A percentile compares a stretch with the other conserved stretches of the same genome.
These are phyloP conservation scores for Ferdinandea cuprea DNA, from an alignment of 2,888 invertebrate genomes.

Conservation along the genomic window DNA sequence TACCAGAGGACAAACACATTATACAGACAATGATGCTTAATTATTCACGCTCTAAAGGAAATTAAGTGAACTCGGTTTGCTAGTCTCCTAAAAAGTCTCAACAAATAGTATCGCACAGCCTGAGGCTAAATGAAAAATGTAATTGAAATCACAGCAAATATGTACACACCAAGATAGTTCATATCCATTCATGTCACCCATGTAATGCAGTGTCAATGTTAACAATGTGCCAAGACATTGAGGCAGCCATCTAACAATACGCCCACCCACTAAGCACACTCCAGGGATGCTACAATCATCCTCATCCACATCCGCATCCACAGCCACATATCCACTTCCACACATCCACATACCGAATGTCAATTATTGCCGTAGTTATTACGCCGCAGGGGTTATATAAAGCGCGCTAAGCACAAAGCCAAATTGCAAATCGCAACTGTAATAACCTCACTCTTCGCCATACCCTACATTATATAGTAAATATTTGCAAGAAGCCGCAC, in stretches of 20 bases:
- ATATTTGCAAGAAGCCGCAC: constrained; percentile 64
- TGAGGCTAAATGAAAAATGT: constrained; percentile 29
- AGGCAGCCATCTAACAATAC: constrained; percentile 16
- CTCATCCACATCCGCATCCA: constrained; percentile 53
- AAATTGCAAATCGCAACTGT: constrained; percentile 63
- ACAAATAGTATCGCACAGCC: not conserved
- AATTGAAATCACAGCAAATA: constrained; percentile 52
- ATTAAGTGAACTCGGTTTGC: not conserved
- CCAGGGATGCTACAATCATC: constrained; percentile 47
- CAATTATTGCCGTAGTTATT: constrained; percentile 71
- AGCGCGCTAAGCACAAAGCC: constrained; percentile 59
- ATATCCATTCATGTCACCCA: constrained; percentile 14
- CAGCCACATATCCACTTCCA: too few relatives aligned
- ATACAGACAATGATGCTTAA: not conserved
- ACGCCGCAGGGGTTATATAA: constrained; percentile 57
- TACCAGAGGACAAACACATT: too few relatives aligned
- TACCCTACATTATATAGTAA: constrained; percentile 33
- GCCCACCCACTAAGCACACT: constrained; percentile 33
- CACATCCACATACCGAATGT: constrained; percentile 54
- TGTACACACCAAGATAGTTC: constrained; percentile 17
- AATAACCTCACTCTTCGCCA: constrained; percentile 36
- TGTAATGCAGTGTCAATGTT: constrained; percentile 48
- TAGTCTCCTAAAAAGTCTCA: not conserved
- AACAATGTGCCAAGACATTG: constrained; percentile 45
- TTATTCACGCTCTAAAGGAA: not conserved